Base-by-base conservation (phyloP, 2,888 invertebrate genomes). In the Amphipoea oculea region DNA sequence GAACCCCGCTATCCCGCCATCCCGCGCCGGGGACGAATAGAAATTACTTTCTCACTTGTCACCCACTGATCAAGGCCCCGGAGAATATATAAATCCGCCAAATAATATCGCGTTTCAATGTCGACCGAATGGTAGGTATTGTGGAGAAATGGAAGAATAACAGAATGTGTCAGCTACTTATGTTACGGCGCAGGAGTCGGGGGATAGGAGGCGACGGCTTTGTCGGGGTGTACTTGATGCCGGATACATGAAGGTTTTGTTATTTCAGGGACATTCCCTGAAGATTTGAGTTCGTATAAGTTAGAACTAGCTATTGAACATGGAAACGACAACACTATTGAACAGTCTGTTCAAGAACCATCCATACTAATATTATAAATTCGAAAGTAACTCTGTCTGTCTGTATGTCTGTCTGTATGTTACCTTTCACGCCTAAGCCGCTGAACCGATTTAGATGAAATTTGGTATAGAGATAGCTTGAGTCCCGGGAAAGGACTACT, bases 21-120 rank as follows among this genome's bases (percentile, higher is more conserved):
- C 29, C 51, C 42, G 76, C 68, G 73, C 78, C 63, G 70, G 70
- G 75, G 87, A 85, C 85, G 81, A 88, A 90, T 88, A 89, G 83
- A 88, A 90, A 91, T 91, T 86, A 89, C 88, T 88, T 89, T 84
- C 86, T 88, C 90, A 89, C 87, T 91, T 89, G 90, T 89, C 89
- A 88, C 86, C 85, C 82, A 74, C 75, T 84, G 91, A 89, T 90
- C 84, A 86, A 77, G 81, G 76, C 85, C 86, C 62, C 73, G 60
- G 86, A 87, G 87, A 89, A 90, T 86, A 79, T 89, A 88, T 86
- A 81, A 83, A 89, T 87, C 90, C 80, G 57, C 63, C 81, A 82
- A 86, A 89, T 88, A 91, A 87, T 86, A 89, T 88, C 88, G 70
- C 79, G 69, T 88, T 88, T 83, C 87, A 75, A 80, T 86, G 89